Base-by-base conservation (phyloP, 2,888 invertebrate genomes). In the Hemicrepidius hirtus region DNA sequence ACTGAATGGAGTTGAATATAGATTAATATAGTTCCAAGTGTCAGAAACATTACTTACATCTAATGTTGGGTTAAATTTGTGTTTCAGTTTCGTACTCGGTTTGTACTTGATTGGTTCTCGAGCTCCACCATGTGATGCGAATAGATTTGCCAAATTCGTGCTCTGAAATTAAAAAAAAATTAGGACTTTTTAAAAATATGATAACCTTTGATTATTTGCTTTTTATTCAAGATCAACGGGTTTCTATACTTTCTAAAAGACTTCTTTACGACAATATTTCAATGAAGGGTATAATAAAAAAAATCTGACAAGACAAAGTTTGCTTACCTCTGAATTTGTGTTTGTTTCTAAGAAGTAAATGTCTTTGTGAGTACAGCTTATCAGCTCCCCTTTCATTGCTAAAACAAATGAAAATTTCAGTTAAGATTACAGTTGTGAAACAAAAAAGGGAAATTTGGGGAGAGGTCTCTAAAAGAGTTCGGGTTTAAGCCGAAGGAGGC, bases 91-190 rank as follows among this genome's bases (percentile, higher is more conserved):
- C 46, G 84, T 81, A 72, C 84, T 81, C 18, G 84, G 82, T 73
- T 86, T 86, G 77, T 84, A 86, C 82, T 85, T 85, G 71, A 85
- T 80, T 80, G 84, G 81, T 77, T 85, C 85, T 75, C 84, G 80
- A 67, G 84, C 82, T 71, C 24, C 24, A 20, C 85, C 81, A 20
- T 85, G 84, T 46, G 86, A 84, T n/a, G 83, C 85, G 77, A 86
- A 86, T 73, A 86, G 76, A 77, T 85, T 85, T 65, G 83, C 84
- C 76, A 86, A 78, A 78, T 86, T 82, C 49, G 83, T 82, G 75
- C 82, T 85, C 85, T 85, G 82, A 70, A 82, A 74, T 37, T 5
- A 57, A 57, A 3, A 44, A 5, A 16, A 44, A 44, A 1, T 18
- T 9, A 21, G 10, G 1, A 50, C 4, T 50, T 21, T 24, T 24